phyloP scores from a whole-genome alignment of 1,140 invertebrate genomes.

The Stegodyphus mimosarum region DNA sequence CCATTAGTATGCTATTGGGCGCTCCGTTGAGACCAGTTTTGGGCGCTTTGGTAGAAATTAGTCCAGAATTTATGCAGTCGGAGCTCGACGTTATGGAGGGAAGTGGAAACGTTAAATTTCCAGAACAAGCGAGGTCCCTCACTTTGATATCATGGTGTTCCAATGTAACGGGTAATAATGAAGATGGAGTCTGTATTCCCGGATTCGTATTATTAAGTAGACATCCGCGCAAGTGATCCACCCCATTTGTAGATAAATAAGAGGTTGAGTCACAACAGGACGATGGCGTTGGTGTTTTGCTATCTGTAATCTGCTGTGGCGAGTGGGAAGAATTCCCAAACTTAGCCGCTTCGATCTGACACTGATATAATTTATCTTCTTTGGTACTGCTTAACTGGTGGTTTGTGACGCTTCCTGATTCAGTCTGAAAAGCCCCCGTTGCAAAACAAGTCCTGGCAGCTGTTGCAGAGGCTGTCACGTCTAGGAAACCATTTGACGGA shows the following conservation, averaged over 20 bases:
- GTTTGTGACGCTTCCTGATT: conserved; percentile 59
- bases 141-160: conserved; percentile 35
- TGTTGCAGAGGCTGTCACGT: conserved; percentile 67
- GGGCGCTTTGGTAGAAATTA: conserved; percentile 24
- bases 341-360: conserved; percentile 70
- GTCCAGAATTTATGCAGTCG: conserved; percentile 46
- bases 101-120: conserved; percentile 30
- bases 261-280: conserved; percentile 39
- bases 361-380: conserved; percentile 75
- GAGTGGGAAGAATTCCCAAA: conserved; percentile 45
- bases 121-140: conserved; percentile 25
- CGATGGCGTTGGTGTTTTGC: conserved; percentile 21
- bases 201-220: background rate
- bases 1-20: conserved; percentile 33
- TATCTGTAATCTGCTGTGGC: conserved; percentile 9
- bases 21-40: conserved; percentile 15
- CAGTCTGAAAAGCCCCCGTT: conserved; percentile 65
- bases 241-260: conserved; percentile 37
- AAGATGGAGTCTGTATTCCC: conserved; percentile 17
- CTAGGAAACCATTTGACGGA: conserved; percentile 80
- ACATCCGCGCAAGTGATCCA: conserved; percentile 28
- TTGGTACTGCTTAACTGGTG: conserved; percentile 65
- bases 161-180: conserved; percentile 11
- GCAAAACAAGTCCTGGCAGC: conserved; percentile 62
- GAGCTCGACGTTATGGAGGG: background rate